These are phyloP conservation scores for Torymus auratus DNA, from an alignment of 2,888 invertebrate genomes.

Conservation along the genomic window DNA sequence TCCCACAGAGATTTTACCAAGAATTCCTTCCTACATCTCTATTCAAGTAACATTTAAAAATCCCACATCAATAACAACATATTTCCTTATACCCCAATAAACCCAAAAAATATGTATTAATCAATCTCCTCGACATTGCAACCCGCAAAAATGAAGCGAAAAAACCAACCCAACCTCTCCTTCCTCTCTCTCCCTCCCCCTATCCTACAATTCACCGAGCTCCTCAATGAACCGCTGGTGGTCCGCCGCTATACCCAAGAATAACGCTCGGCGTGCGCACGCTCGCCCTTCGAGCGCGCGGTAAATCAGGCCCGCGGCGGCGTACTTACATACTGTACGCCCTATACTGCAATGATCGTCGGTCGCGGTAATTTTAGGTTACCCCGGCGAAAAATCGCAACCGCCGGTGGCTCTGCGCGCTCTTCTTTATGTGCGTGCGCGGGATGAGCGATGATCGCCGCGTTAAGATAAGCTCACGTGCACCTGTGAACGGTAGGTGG, in stretches of 20 bases:
- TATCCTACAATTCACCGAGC: background rate
- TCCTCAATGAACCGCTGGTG: conserved; percentile 33
- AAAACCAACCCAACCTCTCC: background rate
- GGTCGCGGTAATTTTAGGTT: conserved; percentile 59
- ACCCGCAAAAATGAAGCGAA: too few relatives aligned
- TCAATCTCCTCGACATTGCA: too few relatives aligned
- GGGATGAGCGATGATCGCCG: conserved; percentile 35
- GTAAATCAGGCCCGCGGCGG: conserved; percentile 63
- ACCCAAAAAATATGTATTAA: too few relatives aligned
- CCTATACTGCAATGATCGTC: conserved; percentile 59
- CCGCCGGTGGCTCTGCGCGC: background rate
- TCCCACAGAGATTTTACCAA: too few relatives aligned
- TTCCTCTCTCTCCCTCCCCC: background rate
- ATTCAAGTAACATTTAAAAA: too few relatives aligned
- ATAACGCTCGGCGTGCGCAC: background rate
- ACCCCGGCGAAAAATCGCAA: conserved; percentile 36
- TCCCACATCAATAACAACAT: too few relatives aligned
- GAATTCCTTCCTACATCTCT: too few relatives aligned
- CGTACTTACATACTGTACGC: background rate
- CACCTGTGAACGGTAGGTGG: background rate
- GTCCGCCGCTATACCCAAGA: conserved; percentile 20
- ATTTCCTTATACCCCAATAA: too few relatives aligned
- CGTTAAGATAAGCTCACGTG: conserved; percentile 13
- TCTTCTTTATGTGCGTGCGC: background rate
- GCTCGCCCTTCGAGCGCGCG: conserved; percentile 59